phyloP scores from a whole-genome alignment of 2,113 vertebrate species.

The Spea bombifrons region DNA sequence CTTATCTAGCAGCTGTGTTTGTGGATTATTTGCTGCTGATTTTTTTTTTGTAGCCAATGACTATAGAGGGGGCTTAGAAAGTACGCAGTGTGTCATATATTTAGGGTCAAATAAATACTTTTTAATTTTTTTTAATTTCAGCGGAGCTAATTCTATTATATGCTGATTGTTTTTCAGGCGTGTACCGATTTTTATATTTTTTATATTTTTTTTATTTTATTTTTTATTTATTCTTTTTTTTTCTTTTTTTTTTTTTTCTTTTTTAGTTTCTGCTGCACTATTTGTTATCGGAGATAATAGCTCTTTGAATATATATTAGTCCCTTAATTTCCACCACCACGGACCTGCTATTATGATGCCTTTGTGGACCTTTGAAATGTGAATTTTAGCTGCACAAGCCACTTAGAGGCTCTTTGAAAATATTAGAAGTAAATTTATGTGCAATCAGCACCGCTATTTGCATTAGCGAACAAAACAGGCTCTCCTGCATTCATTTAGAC shows the following conservation, averaged over 20 bases:
- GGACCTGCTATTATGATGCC: background rate
- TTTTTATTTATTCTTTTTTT: background rate
- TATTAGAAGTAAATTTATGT: constrained; percentile 25
- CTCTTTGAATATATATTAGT: background rate
- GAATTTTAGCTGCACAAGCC: constrained; percentile 6
- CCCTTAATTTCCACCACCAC: background rate
- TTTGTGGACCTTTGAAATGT: background rate
- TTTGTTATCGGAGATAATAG: background rate
- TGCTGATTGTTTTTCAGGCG: too few relatives aligned
- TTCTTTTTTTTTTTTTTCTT: background rate
- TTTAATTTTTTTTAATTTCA: too few relatives aligned
- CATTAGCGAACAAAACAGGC: constrained; percentile 28
- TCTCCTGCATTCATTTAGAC: constrained; percentile 1
- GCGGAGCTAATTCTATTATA: too few relatives aligned
- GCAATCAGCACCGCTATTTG: constrained; percentile 9
- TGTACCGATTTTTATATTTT: too few relatives aligned
- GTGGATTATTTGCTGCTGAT: too few relatives aligned
- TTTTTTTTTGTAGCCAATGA: too few relatives aligned
- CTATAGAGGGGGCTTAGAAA: too few relatives aligned
- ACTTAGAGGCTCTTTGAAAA: constrained; percentile 5
- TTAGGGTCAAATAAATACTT: too few relatives aligned
- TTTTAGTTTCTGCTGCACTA: background rate
- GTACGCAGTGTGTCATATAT: too few relatives aligned
- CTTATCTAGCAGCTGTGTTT: too few relatives aligned
- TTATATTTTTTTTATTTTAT: background rate